Percentiles rank a stretch among this genome's conserved stretches.
These are phyloP conservation scores for Tromatobia lineatoria DNA, from an alignment of 2,888 invertebrate genomes.

Conservation along the genomic window DNA sequence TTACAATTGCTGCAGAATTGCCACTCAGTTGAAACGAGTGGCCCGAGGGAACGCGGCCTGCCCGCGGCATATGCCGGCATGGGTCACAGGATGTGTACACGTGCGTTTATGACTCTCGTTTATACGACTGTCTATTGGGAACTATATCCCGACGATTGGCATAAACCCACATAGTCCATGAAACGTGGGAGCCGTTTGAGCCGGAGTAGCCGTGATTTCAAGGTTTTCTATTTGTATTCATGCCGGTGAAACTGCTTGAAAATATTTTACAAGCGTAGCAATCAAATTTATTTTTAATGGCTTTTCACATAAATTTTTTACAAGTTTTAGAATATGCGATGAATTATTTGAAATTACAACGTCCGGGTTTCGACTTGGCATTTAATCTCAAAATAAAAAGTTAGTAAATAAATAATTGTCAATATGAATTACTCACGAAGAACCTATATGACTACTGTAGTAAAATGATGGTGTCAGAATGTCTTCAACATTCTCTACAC, in stretches of 20 bases:
- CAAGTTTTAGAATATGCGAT: background rate
- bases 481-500: too few relatives aligned
- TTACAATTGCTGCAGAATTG: conserved; percentile 9
- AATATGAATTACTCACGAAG: too few relatives aligned
- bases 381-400: too few relatives aligned
- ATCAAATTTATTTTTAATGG: background rate
- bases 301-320: background rate
- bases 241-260: background rate
- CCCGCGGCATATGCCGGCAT: conserved; percentile 6
- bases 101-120: conserved; percentile 40
- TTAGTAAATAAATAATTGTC: too few relatives aligned
- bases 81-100: conserved; percentile 2
- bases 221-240: background rate
- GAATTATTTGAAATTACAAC: background rate
- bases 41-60: conserved; percentile 3
- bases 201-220: background rate
- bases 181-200: background rate
- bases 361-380: too few relatives aligned
- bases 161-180: background rate
- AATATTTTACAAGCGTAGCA: background rate
- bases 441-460: too few relatives aligned
- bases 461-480: too few relatives aligned
- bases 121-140: conserved; percentile 22
- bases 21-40: conserved; percentile 12
- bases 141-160: conserved; percentile 15